Base-by-base conservation (phyloP, 1,140 invertebrate species). In the Tetranychus urticae region DNA sequence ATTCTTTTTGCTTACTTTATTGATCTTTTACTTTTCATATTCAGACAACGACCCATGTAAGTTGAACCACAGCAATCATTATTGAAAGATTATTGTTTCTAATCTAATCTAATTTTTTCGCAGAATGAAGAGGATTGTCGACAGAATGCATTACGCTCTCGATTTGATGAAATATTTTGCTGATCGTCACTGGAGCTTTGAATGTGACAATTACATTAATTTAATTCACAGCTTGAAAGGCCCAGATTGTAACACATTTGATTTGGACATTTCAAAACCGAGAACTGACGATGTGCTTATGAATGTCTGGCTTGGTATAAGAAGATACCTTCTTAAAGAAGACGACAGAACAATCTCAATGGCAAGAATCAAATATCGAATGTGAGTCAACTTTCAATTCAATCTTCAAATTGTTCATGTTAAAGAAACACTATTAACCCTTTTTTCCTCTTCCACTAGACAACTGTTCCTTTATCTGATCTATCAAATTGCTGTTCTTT, bases 1-100 rank as follows among this genome's bases (percentile, higher is more conserved):
- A 31, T 58, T 1, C 5, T 64, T 35, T 64, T 58, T 35, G 63
- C 63, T 0, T 64, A 58, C 35, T 14, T 64, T 0, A 33, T 64
- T 23, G 63, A 64, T 48, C n/a, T 62, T 12, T n/a, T 64, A 12
- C 42, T 64, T 23, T 46, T 58, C 10, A 37, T 62, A 33, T 31
- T 42, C 2, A 34, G 56, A 39, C 56, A 57, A 10, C 35, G 13
- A 35, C 35, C 35, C 6, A 33, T 57, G 56, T 57, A 45, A 57
- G 35, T 31, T 13, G 6, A 13, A 0, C 2, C 6, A 57, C 35
- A 0, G 34, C 8, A 34, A 57, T 23, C 13, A 7, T 42, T 42
- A 42, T 42, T 42, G 39, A 42, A 42, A 42, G 5, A 42, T 52
- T 52, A 31, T 52, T 52, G 50, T n/a, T 52, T 23, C 23, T 23